Conservation (phyloP, 2,888 invertebrate genomes). For the Lithodes maja region DNA sequence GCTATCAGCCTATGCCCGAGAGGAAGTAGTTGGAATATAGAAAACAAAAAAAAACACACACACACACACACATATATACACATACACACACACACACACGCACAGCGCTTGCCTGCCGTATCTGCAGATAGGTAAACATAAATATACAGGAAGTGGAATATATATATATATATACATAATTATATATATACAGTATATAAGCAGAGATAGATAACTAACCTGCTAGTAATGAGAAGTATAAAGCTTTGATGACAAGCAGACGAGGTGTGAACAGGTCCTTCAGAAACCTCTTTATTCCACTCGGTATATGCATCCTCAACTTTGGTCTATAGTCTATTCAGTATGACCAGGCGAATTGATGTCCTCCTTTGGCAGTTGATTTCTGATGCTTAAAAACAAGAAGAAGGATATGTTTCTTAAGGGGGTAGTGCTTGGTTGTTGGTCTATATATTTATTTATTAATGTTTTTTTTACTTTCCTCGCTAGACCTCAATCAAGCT, state of each 20-base stretch:
- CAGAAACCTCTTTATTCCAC: background rate
- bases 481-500: no score
- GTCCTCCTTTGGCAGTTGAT: background rate
- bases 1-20: no score
- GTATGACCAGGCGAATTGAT: no score
- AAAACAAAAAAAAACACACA: background rate
- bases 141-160: background rate
- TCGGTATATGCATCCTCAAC: background rate
- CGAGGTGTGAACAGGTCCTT: background rate
- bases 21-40: no score
- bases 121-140: background rate
- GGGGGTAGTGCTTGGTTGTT: no score
- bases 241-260: background rate
- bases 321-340: no score
- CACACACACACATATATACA: no score
- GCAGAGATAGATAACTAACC: background rate
- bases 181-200: background rate
- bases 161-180: constrained; percentile 23
- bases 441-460: no score
- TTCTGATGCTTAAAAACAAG: background rate
- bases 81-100: background rate
- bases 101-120: background rate
- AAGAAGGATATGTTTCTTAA: background rate
- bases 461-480: no score
- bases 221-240: background rate